These are phyloP conservation scores for rabbit (Oryctolagus cuniculus) DNA, from an alignment of 2,113 vertebrate species.

Conservation along the genomic window DNA sequence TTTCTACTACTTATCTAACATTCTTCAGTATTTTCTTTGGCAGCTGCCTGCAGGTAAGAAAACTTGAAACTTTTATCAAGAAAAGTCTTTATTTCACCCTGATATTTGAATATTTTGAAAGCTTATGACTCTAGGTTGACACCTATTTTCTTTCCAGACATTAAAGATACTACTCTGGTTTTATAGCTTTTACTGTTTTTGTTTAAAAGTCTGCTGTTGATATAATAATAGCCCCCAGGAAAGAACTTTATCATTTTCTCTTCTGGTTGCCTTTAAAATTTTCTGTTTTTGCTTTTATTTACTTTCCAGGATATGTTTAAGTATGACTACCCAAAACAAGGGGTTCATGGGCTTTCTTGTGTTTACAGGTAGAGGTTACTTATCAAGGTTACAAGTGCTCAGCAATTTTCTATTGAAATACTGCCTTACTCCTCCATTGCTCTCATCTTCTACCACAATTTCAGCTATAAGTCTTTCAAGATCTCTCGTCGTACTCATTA, in stretches of 20 bases:
- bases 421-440: neutral
- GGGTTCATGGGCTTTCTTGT: neutral
- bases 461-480: neutral
- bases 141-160: neutral
- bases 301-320: neutral
- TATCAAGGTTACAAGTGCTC: neutral
- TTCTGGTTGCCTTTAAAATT: neutral
- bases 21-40: neutral
- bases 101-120: neutral
- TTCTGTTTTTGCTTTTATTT: neutral
- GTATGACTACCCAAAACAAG: neutral
- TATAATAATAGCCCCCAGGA: neutral
- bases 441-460: neutral
- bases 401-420: neutral
- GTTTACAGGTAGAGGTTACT: neutral
- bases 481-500: neutral
- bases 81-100: neutral
- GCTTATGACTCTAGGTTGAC: neutral
- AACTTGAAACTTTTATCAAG: constrained; percentile 8
- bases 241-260: neutral
- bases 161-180: neutral
- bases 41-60: neutral
- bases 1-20: constrained; percentile 9
- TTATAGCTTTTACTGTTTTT: neutral
- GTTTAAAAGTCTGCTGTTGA: neutral